Base-by-base conservation (phyloP, 2,888 invertebrate species). In the Acronicta aceris region DNA sequence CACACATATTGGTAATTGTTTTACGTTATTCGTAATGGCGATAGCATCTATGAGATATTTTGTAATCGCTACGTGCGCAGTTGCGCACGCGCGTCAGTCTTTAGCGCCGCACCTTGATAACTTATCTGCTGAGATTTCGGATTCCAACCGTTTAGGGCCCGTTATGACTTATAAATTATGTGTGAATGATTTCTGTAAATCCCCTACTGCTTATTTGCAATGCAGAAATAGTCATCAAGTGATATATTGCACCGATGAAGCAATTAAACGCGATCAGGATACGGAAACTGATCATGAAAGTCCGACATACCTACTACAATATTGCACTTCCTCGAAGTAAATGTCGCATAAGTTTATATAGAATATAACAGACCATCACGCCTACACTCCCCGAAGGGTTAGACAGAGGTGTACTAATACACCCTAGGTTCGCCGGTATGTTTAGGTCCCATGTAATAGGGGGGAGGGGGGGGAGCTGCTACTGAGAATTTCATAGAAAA, bases 21-120 rank as follows among this genome's bases (percentile, higher is more conserved):
- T 53, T 43, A 57, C 47, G 27, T 17, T 68, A 74, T 50, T 69
- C 49, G 53, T 57, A 51, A 43, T 51, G 50, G 21, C 40, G 74
- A 74, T 74, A 68, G 3, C 12, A 69, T 73, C 46, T 55, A 48
- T 56, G 61, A 61, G 73, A 30, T 56, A 56, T 61, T 68, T 73
- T 38, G 47, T 69, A 70, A 70, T 74, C 74, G 43, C 10, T 69
- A 74, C 51, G 69, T 70, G 70, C 69, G 74, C 70, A 33, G 12
- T 2, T 12, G 33, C 10, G 33, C 33, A 61, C 62, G 70, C 70
- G 69, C 25, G 40, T 55, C 56, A 55, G 41, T 10, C 8, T 53
- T 50, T 53, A 41, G 47, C 53, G 69, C 62, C 69, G 74, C 69
- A 56, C 33, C 27, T 13, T 53, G 74, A 74, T 74, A 74, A 25